phyloP scores from a whole-genome alignment of 2,888 invertebrate genomes.

The Drosophila imparisetae region DNA sequence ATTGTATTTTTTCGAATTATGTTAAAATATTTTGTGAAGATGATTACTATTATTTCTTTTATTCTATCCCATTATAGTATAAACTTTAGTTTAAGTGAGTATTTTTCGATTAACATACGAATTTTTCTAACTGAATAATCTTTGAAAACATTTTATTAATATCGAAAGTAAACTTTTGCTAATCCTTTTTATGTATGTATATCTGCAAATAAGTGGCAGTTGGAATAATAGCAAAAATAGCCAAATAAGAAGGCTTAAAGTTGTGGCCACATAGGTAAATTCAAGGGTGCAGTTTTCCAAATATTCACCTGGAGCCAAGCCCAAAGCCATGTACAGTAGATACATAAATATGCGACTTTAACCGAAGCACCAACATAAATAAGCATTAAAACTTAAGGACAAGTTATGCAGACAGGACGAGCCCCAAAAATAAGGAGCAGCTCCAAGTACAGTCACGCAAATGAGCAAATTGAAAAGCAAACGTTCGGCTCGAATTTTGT shows the following conservation, averaged over 20 bases:
- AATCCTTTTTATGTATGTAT: background rate
- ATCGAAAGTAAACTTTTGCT: background rate
- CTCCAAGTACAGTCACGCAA: slow-evolving; percentile 50
- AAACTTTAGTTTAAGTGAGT: background rate
- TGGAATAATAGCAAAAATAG: slow-evolving; percentile 19
- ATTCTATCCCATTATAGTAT: no score
- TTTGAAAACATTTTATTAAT: background rate
- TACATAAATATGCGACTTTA: slow-evolving; percentile 39
- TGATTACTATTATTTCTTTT: background rate
- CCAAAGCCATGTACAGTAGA: slow-evolving; percentile 9
- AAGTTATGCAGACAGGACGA: slow-evolving; percentile 27
- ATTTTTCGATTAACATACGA: background rate
- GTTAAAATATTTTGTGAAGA: background rate
- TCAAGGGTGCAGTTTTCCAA: slow-evolving; percentile 7
- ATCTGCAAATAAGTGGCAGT: slow-evolving; percentile 10
- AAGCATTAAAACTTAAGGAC: slow-evolving; percentile 55
- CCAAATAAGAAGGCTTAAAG: slow-evolving; percentile 9
- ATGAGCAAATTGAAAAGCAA: slow-evolving; percentile 47
- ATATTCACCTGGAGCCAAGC: slow-evolving; percentile 19
- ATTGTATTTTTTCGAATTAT: background rate
- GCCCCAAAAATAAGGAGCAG: slow-evolving; percentile 14
- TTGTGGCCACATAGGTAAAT: slow-evolving; percentile 4
- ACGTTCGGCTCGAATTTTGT: slow-evolving; percentile 1
- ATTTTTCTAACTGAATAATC: background rate
- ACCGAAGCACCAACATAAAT: slow-evolving; percentile 50